Conservation (phyloP, 2,797 vertebrate genomes). For the Fundulus diaphanus region DNA sequence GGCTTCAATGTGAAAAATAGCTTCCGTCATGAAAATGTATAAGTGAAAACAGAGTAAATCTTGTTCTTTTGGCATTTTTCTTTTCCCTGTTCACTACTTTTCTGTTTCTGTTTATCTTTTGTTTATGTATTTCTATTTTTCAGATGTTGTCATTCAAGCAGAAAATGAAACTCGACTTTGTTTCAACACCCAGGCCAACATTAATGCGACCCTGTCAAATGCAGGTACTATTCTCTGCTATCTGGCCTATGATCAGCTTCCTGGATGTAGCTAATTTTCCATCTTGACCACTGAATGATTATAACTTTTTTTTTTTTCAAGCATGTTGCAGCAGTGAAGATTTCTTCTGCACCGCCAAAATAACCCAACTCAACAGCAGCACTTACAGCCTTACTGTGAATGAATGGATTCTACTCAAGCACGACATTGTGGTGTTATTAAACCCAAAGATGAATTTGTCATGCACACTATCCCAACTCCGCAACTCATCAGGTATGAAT, state of each 20-base stretch:
- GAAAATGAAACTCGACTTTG: accelerated
- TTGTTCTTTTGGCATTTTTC: neutral
- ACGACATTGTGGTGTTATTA: neutral
- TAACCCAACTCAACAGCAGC: neutral
- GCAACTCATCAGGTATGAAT: neutral
- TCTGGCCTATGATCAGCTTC: neutral
- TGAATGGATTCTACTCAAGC: neutral
- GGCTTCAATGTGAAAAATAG: neutral
- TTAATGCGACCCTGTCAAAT: accelerated
- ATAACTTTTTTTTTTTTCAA: neutral
- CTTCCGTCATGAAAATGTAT: neutral
- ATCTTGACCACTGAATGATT: neutral
- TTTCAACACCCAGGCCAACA: neutral
- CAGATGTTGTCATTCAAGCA: neutral
- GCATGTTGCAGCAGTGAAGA: neutral
- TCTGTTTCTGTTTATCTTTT: neutral
- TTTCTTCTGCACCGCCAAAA: neutral
- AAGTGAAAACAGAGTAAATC: neutral
- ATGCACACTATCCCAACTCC: neutral
- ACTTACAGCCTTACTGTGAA: neutral
- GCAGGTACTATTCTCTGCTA: slow-evolving; percentile 15
- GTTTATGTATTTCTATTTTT: slow-evolving; percentile 8
- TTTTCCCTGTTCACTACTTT: neutral
- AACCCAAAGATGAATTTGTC: neutral
- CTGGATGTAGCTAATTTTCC: neutral